These are phyloP conservation scores for Megalops atlanticus DNA, from an alignment of 2,113 vertebrate species.

Conservation along the genomic window DNA sequence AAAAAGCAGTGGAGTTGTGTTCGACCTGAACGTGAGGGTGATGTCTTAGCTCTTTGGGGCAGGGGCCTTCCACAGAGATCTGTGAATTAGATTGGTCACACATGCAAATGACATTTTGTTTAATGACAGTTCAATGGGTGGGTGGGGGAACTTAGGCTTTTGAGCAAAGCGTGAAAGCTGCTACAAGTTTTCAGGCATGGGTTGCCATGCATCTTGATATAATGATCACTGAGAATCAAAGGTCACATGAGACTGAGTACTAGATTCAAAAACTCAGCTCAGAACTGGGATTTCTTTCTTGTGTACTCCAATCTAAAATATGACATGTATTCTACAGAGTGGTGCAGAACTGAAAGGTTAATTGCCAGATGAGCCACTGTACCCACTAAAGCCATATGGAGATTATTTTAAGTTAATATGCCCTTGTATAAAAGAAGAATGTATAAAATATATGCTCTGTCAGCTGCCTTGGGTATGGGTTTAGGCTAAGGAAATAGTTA, in stretches of 20 bases:
- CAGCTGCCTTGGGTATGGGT: background rate
- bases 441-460: background rate
- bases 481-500: background rate
- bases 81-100: background rate
- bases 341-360: background rate
- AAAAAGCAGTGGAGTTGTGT: constrained; percentile 51
- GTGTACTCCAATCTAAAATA: background rate
- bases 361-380: background rate
- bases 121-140: background rate
- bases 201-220: too few species aligned
- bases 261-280: background rate
- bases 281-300: background rate
- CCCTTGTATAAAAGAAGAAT: background rate
- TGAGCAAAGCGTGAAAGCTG: background rate
- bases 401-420: background rate
- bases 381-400: background rate
- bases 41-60: background rate
- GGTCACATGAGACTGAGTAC: background rate
- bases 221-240: background rate
- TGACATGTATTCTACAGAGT: background rate
- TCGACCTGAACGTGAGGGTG: constrained; percentile 1
- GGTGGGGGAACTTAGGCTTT: background rate
- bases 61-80: background rate
- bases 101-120: background rate
- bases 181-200: background rate